Evolutionary conservation across 2,888 invertebrate genomes (phyloP).

Genomic region (Nycteola revayana): DNA sequence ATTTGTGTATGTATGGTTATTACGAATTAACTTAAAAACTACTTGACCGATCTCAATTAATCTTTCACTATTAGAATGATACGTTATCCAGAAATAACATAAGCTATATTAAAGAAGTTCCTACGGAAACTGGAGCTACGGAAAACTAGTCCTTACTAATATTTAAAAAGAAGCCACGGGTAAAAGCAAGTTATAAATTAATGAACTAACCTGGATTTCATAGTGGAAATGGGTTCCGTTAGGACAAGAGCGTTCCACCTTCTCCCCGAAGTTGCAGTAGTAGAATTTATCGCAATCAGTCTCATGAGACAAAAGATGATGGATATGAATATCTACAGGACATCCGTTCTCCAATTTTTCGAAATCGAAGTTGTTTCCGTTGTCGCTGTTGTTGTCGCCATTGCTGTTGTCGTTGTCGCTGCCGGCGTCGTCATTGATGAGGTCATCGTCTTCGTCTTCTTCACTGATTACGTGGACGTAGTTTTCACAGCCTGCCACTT

Average conservation of each 20-base stretch:
- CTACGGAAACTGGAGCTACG: too few species aligned
- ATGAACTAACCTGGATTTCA: slow-evolving; percentile 3
- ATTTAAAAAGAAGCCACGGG: too few species aligned
- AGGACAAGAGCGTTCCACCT: not conserved
- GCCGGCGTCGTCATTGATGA: not conserved
- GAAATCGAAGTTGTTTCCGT: not conserved
- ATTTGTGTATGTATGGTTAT: too few species aligned
- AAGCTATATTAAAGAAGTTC: too few species aligned
- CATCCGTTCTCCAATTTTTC: slow-evolving; percentile 7
- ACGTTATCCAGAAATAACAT: too few species aligned
- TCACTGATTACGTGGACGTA: too few species aligned
- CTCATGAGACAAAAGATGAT: slow-evolving; percentile 41
- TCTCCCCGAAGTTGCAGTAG: slow-evolving; percentile 31
- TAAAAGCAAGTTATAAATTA: too few species aligned
- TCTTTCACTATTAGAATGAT: too few species aligned
- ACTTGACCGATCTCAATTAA: too few species aligned
- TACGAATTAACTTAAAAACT: too few species aligned
- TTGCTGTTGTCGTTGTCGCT: not conserved
- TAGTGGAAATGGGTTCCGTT: slow-evolving; percentile 2
- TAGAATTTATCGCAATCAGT: slow-evolving; percentile 41
- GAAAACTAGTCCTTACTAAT: too few species aligned
- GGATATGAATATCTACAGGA: slow-evolving; percentile 24
- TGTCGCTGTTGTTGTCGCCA: not conserved
- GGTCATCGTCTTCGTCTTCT: not conserved
- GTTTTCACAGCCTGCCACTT: slow-evolving; percentile 10